These are phyloP conservation scores for Melitaea cinxia DNA, from an alignment of 1,140 invertebrate genomes.

Conservation along the genomic window DNA sequence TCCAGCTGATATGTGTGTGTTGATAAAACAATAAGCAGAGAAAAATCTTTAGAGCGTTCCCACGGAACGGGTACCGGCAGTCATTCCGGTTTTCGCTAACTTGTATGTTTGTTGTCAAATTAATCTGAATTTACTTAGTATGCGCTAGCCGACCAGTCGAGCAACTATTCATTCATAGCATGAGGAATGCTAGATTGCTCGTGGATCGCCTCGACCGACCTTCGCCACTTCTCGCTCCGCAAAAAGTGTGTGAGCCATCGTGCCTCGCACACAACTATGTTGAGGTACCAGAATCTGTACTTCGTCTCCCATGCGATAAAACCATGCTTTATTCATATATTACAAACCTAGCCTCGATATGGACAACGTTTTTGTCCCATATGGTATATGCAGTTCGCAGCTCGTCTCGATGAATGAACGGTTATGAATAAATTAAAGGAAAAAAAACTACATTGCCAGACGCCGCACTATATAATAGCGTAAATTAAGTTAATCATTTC, in stretches of 20 bases:
- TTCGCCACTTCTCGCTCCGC: slow-evolving; percentile 55
- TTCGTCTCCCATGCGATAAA: slow-evolving; percentile 49
- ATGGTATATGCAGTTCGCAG: slow-evolving; percentile 35
- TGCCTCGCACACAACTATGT: slow-evolving; percentile 57
- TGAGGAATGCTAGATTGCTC: slow-evolving; percentile 74
- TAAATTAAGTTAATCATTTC: slow-evolving; percentile 30
- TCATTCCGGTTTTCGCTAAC: slow-evolving; percentile 76
- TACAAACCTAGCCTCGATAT: slow-evolving; percentile 26
- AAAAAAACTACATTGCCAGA: slow-evolving; percentile 38
- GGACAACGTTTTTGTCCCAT: slow-evolving; percentile 43
- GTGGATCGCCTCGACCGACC: slow-evolving; percentile 72
- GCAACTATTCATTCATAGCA: slow-evolving; percentile 79
- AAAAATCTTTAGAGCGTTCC: slow-evolving; percentile 69
- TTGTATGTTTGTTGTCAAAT: slow-evolving; percentile 80
- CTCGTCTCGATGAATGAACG: slow-evolving; percentile 46
- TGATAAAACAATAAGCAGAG: slow-evolving; percentile 60
- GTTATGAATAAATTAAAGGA: slow-evolving; percentile 49
- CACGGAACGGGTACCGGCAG: slow-evolving; percentile 68
- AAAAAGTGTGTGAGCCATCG: slow-evolving; percentile 72
- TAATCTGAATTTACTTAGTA: slow-evolving; percentile 76
- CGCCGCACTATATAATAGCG: slow-evolving; percentile 33
- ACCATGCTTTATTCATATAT: slow-evolving; percentile 49
- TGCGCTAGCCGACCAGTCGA: slow-evolving; percentile 67
- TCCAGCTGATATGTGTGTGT: slow-evolving; percentile 51
- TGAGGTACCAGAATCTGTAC: slow-evolving; percentile 53